Evolutionary conservation across 2,113 vertebrate genomes (phyloP), one percentile per base, ranked within the genome.

Genomic region (Podilymbus podiceps): DNA sequence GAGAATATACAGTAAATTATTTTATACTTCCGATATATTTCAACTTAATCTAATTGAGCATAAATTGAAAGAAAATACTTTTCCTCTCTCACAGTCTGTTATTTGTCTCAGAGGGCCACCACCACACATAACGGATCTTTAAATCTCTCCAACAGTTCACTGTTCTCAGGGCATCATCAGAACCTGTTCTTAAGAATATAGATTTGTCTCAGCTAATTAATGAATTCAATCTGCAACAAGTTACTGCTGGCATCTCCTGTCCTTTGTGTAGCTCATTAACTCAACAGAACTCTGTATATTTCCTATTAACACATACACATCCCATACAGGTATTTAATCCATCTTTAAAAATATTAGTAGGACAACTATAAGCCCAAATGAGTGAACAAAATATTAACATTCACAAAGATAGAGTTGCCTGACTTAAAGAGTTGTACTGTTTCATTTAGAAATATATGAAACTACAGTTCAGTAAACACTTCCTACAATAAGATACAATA

Each of bases 41-140:
- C 64, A 77, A 24, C 31, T 84, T 91, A 77, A 55, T 78, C 17
- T 87, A 91, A 85, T 18, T 74, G 46, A 86, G 49, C 63, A 83
- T 46, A 92, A 89, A 90, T 53, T 69, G 64, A 55, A 33, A 55
- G 47, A 71, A 89, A 95, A 91, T 55, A 55, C 27, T 84, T 91
- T 46, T 77, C 13, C 15, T 91, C 40, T 76, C 31, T 81, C 24
- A 58, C 58, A 62, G 19, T 58, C 33, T 85, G 40, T 27, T 83
- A 38, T 49, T 74, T 33, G 31, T 67, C 85, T 93, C 81, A 46
- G 72, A 91, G 64, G 68, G 12, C 31, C 64, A 84, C 22, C 55
- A 58, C 7, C 22, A 58, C 18, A 81, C 19, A n/a, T 5, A 64
- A 59, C 63, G 11, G 49, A 86, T 5, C 33, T 83, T 74, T 66